Base-by-base conservation (phyloP, 2,888 invertebrate genomes). In the Diogma glabrata region DNA sequence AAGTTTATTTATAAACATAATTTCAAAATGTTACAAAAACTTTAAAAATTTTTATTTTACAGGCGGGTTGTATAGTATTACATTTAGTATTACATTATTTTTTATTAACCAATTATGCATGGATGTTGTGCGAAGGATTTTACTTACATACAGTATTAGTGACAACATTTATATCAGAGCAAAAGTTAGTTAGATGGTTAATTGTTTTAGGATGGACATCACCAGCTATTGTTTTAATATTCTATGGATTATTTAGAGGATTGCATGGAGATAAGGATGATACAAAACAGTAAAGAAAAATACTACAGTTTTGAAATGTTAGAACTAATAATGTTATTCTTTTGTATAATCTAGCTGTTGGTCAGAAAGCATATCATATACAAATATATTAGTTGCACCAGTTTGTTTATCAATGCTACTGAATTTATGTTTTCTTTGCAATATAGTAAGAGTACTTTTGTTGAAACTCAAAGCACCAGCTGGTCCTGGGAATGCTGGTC, bases 61-160 rank as follows among this genome's bases (percentile, higher is more conserved):
- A 92, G 79, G 68, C 77, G 12, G 82, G 84, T 75, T 95, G 95
- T 68, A 84, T 87, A 58, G 72, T 78, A 50, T 75, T 94, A 47
- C 87, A 92, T 72, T 81, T 88, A 24, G 67, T 85, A 47, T 78
- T 90, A 49, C 89, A 91, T 71, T 92, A 90, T 70, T 90, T 89
- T 63, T 77, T 94, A 58, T 77, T 93, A 54, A 88, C 89, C 61
- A 94, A 89, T 72, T 95, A 94, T 72, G 84, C 90, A 59, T 95
- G 95, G 95, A 95, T 94, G 93, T 77, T 95, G 62, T 91, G 91
- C 72, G 93, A 93, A 71, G 93, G 93, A 0, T 79, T 93, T 57
- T 94, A 94, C 71, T 77, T 95, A 57, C 94, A 94, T 72, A 94
- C 94, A 1, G 81, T 95, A 58, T 81, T 95, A 2, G 92, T 94